phyloP scores from a whole-genome alignment of 2,888 invertebrate genomes.

The Melanargia galathea region DNA sequence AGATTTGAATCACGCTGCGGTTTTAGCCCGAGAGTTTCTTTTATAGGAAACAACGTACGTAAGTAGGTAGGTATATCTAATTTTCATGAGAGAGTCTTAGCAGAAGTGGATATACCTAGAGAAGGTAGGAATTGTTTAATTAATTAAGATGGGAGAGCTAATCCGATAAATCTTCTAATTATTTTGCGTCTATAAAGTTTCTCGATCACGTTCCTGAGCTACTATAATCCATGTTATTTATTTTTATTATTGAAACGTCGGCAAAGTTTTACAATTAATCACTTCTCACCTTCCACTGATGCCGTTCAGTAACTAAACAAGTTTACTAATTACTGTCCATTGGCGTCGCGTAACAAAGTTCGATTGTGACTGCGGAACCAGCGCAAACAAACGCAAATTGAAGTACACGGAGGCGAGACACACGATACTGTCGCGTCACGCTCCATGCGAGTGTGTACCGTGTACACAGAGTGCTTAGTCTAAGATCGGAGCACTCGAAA shows the following conservation, averaged over 20 bases:
- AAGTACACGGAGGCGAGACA: conserved; percentile 25
- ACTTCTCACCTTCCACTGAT: conserved; percentile 51
- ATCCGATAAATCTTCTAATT: conserved; percentile 27
- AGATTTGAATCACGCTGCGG: conserved; percentile 54
- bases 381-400: conserved; percentile 43
- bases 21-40: conserved; percentile 41
- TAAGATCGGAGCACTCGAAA: too few relatives aligned
- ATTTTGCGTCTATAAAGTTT: conserved; percentile 29
- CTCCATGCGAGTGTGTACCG: neutral
- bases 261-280: conserved; percentile 61
- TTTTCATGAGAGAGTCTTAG: neutral
- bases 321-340: conserved; percentile 66
- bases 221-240: conserved; percentile 17
- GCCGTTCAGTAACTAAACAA: conserved; percentile 60
- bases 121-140: conserved; percentile 1
- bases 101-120: too few relatives aligned
- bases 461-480: neutral
- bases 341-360: conserved; percentile 52
- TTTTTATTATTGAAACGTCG: conserved; percentile 22
- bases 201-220: conserved; percentile 28
- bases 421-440: conserved; percentile 13
- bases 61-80: neutral
- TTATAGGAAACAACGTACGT: conserved; percentile 39
- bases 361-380: conserved; percentile 52
- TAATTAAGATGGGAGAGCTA: conserved; percentile 33